Conservation (phyloP, 2,113 vertebrate species). For the Rissa tridactyla region DNA sequence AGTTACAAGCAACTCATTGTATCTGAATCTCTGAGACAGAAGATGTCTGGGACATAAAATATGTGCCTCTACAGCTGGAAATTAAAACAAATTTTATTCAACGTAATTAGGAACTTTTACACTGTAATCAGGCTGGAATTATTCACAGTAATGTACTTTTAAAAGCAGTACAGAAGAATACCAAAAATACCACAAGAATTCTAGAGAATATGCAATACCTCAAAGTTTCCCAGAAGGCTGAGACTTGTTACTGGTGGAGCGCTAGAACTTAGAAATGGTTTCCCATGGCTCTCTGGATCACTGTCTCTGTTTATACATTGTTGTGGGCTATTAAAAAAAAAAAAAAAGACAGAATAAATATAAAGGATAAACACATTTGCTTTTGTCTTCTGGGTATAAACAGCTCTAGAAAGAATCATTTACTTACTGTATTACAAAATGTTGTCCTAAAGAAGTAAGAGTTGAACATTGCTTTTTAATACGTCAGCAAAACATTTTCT, state of each 20-base stretch:
- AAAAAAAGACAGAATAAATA: background rate
- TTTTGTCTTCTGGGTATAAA: constrained; percentile 41
- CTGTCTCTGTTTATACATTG: constrained; percentile 82
- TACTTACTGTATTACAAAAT: background rate
- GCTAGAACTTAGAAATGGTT: constrained; percentile 91
- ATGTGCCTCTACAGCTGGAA: background rate
- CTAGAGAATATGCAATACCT: constrained; percentile 80
- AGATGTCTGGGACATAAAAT: background rate
- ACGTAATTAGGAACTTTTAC: background rate
- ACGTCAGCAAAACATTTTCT: background rate
- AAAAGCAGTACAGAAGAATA: constrained; percentile 11
- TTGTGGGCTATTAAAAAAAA: constrained; percentile 66
- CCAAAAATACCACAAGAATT: constrained; percentile 40
- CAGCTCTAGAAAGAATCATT: background rate
- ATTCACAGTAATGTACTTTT: background rate
- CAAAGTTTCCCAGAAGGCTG: constrained; percentile 98
- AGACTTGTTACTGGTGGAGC: constrained; percentile 93
- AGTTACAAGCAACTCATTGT: background rate
- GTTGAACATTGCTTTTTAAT: background rate
- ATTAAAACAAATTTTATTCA: constrained; percentile 25
- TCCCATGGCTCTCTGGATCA: constrained; percentile 79
- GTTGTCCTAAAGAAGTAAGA: background rate
- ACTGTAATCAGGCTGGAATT: background rate
- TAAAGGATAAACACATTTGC: constrained; percentile 9
- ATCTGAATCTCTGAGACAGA: background rate